Conservation (phyloP, 2,113 vertebrate species). For the Elaphurus davidianus region DNA sequence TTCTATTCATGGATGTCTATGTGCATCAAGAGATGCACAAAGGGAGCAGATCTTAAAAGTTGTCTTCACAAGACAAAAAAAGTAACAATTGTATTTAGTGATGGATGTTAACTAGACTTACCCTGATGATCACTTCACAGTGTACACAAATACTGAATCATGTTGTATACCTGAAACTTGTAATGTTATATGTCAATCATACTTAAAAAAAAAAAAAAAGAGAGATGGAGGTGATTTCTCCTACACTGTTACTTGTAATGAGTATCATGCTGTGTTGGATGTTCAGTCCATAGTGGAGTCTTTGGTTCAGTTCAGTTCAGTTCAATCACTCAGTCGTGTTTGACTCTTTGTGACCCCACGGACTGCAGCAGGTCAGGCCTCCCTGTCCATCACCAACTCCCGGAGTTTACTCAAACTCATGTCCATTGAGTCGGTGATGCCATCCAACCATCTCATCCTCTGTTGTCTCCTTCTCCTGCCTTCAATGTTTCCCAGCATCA, state of each 20-base stretch:
- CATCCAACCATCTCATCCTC: neutral
- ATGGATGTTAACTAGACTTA: neutral
- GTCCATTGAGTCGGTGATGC: neutral
- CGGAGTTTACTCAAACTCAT: neutral
- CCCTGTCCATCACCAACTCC: neutral
- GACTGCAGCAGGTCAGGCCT: neutral
- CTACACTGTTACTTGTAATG: neutral
- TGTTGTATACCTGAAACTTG: neutral
- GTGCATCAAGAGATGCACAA: neutral
- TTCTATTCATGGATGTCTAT: neutral
- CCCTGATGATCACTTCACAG: neutral
- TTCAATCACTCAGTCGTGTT: accelerated
- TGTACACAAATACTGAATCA: neutral
- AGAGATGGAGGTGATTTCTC: neutral
- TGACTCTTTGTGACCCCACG: neutral
- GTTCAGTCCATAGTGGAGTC: neutral
- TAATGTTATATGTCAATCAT: neutral
- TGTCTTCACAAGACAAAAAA: neutral
- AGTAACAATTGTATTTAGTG: neutral
- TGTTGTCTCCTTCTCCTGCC: neutral
- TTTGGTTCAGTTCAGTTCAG: neutral
- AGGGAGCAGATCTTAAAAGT: neutral
- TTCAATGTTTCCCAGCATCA: neutral
- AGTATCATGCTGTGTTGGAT: neutral
- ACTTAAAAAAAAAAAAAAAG: neutral